Percentiles rank a stretch among this genome's conserved stretches.
phyloP scores from a whole-genome alignment of 2,113 vertebrate species.

The Ctenomys sociabilis region DNA sequence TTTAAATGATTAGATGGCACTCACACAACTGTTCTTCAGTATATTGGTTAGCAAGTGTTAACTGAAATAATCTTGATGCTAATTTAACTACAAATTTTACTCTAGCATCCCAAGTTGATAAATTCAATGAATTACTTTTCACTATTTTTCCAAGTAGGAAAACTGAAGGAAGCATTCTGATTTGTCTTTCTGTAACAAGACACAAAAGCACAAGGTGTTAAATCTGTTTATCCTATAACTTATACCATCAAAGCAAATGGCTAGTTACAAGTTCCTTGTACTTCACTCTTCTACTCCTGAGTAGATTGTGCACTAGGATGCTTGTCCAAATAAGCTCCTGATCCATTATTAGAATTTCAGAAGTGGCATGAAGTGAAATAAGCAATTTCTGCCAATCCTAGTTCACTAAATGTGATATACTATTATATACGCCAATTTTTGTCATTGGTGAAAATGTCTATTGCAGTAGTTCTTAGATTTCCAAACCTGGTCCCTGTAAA shows the following conservation, averaged over 20 bases:
- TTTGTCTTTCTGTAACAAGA: not conserved
- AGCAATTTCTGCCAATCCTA: not conserved
- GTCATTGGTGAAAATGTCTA: constrained; percentile 14
- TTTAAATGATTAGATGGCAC: not conserved
- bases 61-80: constrained; percentile 24
- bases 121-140: constrained; percentile 32
- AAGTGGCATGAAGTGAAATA: constrained; percentile 5
- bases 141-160: constrained; percentile 49
- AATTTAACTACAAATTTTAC: constrained; percentile 29
- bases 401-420: not conserved
- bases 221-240: not conserved
- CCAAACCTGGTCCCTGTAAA: not conserved
- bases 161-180: not conserved
- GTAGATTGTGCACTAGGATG: not conserved
- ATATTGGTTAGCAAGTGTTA: not conserved
- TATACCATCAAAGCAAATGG: not conserved
- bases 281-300: not conserved
- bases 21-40: constrained; percentile 1
- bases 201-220: not conserved
- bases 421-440: constrained; percentile 42
- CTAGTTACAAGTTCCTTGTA: not conserved
- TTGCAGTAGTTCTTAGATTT: not conserved
- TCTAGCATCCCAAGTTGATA: constrained; percentile 5
- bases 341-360: constrained; percentile 13
- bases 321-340: not conserved